Conservation (phyloP, 2,113 vertebrate species). For the Zootoca vivipara region DNA sequence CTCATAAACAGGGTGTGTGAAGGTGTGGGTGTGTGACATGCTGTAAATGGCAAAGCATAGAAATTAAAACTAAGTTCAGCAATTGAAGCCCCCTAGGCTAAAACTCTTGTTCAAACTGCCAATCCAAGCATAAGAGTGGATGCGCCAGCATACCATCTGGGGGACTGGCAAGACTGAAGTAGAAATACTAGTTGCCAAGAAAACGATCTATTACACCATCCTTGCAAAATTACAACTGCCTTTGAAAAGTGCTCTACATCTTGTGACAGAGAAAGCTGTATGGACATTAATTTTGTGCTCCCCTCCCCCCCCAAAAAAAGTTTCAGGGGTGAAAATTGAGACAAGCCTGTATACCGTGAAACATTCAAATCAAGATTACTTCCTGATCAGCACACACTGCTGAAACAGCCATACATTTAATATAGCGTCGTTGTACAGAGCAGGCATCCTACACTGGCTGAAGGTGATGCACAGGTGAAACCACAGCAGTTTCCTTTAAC, state of each 20-base stretch:
- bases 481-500: not conserved
- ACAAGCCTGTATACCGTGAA: not conserved
- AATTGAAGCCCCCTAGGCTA: too few species aligned
- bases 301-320: not conserved
- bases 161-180: too few species aligned
- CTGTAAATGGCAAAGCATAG: not conserved
- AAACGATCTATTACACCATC: not conserved
- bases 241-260: not conserved
- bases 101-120: not conserved
- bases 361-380: not conserved
- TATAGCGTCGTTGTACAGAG: not conserved
- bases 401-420: not conserved
- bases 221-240: not conserved
- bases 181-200: too few species aligned
- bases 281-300: not conserved
- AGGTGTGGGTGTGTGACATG: not conserved
- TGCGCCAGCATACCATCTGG: not conserved
- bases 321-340: not conserved
- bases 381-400: not conserved
- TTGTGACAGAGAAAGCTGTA: not conserved
- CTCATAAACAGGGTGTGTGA: not conserved
- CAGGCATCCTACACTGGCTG: not conserved
- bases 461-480: not conserved
- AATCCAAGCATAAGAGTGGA: not conserved
- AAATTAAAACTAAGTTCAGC: not conserved